Evolutionary conservation across 2,797 vertebrate species (phyloP).

Genomic region (Tinamus major): DNA sequence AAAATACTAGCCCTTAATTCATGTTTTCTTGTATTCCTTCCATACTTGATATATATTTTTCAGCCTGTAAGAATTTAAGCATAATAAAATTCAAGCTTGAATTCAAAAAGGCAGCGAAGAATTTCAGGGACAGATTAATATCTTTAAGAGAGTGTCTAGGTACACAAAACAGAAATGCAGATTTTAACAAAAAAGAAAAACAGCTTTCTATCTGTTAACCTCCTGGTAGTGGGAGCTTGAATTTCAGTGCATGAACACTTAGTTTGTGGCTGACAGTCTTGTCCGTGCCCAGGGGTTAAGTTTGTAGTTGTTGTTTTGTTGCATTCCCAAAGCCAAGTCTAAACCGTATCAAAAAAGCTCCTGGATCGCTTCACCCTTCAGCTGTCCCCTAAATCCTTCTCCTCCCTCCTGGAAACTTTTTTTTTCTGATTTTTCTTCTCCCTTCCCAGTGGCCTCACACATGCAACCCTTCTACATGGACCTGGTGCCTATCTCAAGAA

Average conservation of each 20-base stretch:
- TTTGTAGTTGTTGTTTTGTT: constrained; percentile 59
- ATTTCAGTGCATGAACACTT: constrained; percentile 40
- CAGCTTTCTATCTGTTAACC: neutral
- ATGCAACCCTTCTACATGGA: constrained; percentile 56
- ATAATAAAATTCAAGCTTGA: neutral
- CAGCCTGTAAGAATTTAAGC: neutral
- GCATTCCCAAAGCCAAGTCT: constrained; percentile 45
- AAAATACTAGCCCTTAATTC: neutral
- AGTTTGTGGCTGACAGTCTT: constrained; percentile 4
- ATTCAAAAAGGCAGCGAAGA: neutral
- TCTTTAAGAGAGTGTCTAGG: neutral
- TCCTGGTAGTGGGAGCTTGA: constrained; percentile 9
- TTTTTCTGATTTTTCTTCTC: constrained; percentile 10
- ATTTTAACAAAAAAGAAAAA: constrained; percentile 10
- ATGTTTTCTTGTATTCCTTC: neutral
- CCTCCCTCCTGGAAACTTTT: neutral
- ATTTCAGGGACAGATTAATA: neutral
- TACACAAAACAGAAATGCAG: neutral
- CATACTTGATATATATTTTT: neutral
- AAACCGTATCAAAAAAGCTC: constrained; percentile 59
- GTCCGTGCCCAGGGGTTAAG: constrained; percentile 20
- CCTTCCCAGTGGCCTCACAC: neutral
- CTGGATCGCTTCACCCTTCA: constrained; percentile 58
- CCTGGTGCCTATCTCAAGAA: constrained; percentile 66
- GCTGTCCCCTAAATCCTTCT: constrained; percentile 55